phyloP scores from a whole-genome alignment of 2,888 invertebrate genomes.

The Macrophya alboannulata region DNA sequence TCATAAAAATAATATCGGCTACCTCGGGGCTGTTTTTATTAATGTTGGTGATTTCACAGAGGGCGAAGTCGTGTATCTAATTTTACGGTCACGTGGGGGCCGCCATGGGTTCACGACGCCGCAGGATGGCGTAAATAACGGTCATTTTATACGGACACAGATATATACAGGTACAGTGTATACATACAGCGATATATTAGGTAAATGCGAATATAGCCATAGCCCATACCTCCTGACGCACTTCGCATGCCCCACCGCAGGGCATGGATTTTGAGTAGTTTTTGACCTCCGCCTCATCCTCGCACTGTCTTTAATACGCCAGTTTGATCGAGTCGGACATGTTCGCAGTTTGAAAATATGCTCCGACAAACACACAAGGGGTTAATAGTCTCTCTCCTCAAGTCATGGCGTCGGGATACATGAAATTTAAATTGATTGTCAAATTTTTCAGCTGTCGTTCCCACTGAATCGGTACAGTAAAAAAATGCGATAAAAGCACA shows the following conservation, averaged over 20 bases:
- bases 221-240: conserved; percentile 38
- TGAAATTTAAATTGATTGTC: background rate
- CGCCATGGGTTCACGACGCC: background rate
- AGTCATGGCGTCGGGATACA: background rate
- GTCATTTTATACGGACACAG: conserved; percentile 20
- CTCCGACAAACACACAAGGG: background rate
- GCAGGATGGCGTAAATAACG: conserved; percentile 16
- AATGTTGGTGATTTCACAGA: conserved; percentile 15
- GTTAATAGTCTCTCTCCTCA: background rate
- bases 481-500: background rate
- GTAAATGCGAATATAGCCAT: background rate
- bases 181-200: background rate
- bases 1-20: background rate
- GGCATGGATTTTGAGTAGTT: conserved; percentile 42
- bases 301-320: conserved; percentile 1
- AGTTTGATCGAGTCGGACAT: conserved; percentile 19
- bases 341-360: background rate
- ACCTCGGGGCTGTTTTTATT: background rate
- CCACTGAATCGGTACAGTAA: background rate
- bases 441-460: background rate
- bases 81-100: conserved; percentile 35
- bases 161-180: background rate
- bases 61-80: conserved; percentile 23
- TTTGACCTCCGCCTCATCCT: conserved; percentile 44
- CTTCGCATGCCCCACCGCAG: conserved; percentile 34